phyloP scores from a whole-genome alignment of 2,888 invertebrate genomes.

The Conops quadrifasciatus region DNA sequence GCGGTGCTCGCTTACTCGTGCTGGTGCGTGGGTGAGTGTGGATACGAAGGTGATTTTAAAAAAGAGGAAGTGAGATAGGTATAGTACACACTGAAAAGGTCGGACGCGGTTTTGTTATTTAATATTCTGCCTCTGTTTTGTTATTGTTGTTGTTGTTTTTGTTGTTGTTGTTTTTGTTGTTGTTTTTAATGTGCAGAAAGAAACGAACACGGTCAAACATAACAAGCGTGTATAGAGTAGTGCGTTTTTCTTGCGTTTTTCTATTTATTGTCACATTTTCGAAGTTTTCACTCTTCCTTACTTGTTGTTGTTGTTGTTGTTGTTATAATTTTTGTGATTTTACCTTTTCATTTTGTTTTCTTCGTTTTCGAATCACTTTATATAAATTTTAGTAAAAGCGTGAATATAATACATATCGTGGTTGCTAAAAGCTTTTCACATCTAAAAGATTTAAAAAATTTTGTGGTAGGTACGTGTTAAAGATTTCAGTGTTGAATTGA shows the following conservation, averaged over 20 bases:
- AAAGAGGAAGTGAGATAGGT: neutral
- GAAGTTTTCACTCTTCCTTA: conserved; percentile 17
- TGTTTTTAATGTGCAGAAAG: conserved; percentile 4
- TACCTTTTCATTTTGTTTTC: conserved; percentile 16
- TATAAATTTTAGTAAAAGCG: conserved; percentile 25
- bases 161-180: conserved; percentile 38
- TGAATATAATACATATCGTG: conserved; percentile 28
- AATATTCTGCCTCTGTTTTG: conserved; percentile 27
- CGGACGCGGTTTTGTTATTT: conserved; percentile 4
- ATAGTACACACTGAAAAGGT: conserved; percentile 8
- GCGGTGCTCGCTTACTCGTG: neutral
- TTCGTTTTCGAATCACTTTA: conserved; percentile 29
- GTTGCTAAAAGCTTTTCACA: conserved; percentile 18
- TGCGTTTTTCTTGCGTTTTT: conserved; percentile 18
- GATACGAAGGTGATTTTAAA: neutral
- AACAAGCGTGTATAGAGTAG: neutral
- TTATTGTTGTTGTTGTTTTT: conserved; percentile 39
- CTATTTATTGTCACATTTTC: conserved; percentile 31
- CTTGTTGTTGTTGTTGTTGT: conserved; percentile 36
- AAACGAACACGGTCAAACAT: no score
- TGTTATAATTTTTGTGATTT: conserved; percentile 31
- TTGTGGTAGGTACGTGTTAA: neutral
- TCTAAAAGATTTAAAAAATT: conserved; percentile 19
- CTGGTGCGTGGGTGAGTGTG: conserved; percentile 25
- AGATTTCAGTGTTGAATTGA: neutral